phyloP scores from a whole-genome alignment of 2,888 invertebrate genomes.

The Cryptus armator region DNA sequence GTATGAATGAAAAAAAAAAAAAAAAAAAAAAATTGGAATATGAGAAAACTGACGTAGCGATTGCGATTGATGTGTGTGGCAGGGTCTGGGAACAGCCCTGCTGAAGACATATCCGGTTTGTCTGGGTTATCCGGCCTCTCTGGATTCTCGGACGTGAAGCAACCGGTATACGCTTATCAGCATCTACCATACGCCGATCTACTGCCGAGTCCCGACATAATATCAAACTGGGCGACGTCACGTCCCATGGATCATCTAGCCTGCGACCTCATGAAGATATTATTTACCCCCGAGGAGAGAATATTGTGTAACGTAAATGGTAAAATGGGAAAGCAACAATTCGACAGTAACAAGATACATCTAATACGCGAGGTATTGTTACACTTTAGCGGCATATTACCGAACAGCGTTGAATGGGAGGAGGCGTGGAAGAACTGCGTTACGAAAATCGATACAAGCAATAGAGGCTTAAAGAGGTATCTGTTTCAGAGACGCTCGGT shows the following conservation, averaged over 20 bases:
- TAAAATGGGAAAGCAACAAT: slow-evolving; percentile 85
- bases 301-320: slow-evolving; percentile 85
- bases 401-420: slow-evolving; percentile 84
- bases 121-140: slow-evolving; percentile 80
- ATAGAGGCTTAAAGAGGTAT: slow-evolving; percentile 85
- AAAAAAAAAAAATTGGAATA: slow-evolving; percentile 28
- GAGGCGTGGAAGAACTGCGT: slow-evolving; percentile 85
- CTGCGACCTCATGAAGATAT: slow-evolving; percentile 85
- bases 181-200: slow-evolving; percentile 85
- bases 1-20: not conserved
- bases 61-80: slow-evolving; percentile 75
- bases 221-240: slow-evolving; percentile 84
- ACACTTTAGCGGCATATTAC: slow-evolving; percentile 83
- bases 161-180: slow-evolving; percentile 84
- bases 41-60: slow-evolving; percentile 51
- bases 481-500: slow-evolving; percentile 83
- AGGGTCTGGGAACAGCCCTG: slow-evolving; percentile 81
- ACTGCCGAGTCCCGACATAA: slow-evolving; percentile 84
- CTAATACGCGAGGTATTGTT: slow-evolving; percentile 84
- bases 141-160: slow-evolving; percentile 81
- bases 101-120: slow-evolving; percentile 82
- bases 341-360: slow-evolving; percentile 85
- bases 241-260: slow-evolving; percentile 85
- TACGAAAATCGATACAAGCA: slow-evolving; percentile 85
- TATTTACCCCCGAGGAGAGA: slow-evolving; percentile 85